Evolutionary conservation across 2,888 invertebrate genomes (phyloP).

Genomic region (Acleris cristana): DNA sequence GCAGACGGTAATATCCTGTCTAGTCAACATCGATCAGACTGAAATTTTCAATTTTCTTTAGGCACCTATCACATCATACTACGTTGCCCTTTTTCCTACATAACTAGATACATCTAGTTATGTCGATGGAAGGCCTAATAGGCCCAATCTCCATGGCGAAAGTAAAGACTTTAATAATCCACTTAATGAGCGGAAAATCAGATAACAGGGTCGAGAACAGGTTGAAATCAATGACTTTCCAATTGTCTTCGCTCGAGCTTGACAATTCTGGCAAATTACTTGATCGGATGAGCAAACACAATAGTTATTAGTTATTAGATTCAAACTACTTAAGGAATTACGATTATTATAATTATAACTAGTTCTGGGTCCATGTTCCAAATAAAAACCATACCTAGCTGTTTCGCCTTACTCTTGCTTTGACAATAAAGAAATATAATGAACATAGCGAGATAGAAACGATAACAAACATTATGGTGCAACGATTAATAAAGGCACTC

Average conservation of each 20-base stretch:
- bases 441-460: no score
- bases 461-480: no score
- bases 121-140: no score
- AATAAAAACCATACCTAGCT: no score
- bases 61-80: slow-evolving; percentile 39
- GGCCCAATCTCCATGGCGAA: slow-evolving; percentile 16
- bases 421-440: no score
- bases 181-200: slow-evolving; percentile 61
- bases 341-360: no score
- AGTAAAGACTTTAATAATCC: slow-evolving; percentile 47
- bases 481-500: no score
- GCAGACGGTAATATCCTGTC: slow-evolving; percentile 70
- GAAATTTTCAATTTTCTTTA: slow-evolving; percentile 55
- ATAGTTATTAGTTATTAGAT: no score
- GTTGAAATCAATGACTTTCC: slow-evolving; percentile 63
- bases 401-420: no score
- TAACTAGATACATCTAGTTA: not conserved
- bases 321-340: no score
- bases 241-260: slow-evolving; percentile 53
- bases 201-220: slow-evolving; percentile 54
- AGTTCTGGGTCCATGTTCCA: no score
- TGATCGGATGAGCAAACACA: not conserved
- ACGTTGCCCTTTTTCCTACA: not conserved
- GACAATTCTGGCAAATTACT: slow-evolving; percentile 26
- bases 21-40: slow-evolving; percentile 50